Evolutionary conservation across 2,797 vertebrate species (phyloP).

Genomic region (Thamnophis elegans): DNA sequence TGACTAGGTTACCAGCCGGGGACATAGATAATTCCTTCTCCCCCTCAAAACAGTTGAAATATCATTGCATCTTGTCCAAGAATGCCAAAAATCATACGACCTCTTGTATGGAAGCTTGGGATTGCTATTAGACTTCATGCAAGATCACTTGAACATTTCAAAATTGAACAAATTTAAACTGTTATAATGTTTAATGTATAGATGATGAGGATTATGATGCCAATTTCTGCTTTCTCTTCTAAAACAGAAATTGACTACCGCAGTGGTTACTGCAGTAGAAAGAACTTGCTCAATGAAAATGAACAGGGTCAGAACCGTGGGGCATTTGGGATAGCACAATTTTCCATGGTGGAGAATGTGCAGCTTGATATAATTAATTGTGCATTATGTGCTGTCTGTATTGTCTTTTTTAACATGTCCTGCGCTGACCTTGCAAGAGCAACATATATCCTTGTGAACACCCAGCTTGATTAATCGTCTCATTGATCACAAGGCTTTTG

Average conservation of each 20-base stretch:
- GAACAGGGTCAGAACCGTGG: not conserved
- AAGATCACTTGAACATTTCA: not conserved
- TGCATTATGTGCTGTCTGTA: not conserved
- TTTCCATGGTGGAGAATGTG: not conserved
- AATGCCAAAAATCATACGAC: not conserved
- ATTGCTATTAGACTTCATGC: not conserved
- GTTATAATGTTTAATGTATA: not conserved
- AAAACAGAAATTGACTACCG: too few species aligned
- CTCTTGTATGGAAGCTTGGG: not conserved
- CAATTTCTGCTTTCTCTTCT: not conserved
- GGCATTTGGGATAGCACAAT: constrained; percentile 8
- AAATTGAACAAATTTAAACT: not conserved
- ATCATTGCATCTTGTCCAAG: not conserved
- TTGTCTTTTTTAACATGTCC: constrained; percentile 6
- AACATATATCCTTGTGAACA: constrained; percentile 27
- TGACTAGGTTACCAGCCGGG: not conserved
- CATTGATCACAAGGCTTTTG: constrained; percentile 5
- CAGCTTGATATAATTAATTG: constrained; percentile 24
- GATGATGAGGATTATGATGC: not conserved
- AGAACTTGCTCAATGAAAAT: constrained; percentile 15
- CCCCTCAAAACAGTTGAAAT: not conserved
- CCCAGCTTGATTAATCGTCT: not conserved
- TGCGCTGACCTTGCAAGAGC: constrained; percentile 5
- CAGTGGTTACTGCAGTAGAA: not conserved
- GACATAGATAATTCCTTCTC: not conserved